phyloP scores from a whole-genome alignment of 2,113 vertebrate genomes.

The Gadus macrocephalus region DNA sequence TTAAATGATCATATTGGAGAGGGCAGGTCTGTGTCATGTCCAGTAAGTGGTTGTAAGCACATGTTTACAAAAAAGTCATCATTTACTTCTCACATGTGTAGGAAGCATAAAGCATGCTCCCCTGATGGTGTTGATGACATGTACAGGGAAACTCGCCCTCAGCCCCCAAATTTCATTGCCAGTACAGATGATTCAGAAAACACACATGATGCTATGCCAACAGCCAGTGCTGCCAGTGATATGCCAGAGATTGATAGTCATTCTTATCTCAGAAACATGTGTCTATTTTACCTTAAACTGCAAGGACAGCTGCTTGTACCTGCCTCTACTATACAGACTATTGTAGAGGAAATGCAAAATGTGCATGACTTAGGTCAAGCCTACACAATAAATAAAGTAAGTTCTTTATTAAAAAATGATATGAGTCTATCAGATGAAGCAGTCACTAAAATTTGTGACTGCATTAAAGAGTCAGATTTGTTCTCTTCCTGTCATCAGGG shows the following conservation, averaged over 20 bases:
- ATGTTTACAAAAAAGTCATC: no score
- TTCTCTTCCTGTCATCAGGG: no score
- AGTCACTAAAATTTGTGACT: conserved; percentile 29
- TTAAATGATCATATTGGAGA: no score
- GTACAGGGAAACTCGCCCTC: background rate
- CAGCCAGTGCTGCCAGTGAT: background rate
- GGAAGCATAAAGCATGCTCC: conserved; percentile 47
- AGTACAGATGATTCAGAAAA: background rate
- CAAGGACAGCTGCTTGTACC: background rate
- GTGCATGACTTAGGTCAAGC: conserved; percentile 41
- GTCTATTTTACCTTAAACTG: background rate
- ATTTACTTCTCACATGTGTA: no score
- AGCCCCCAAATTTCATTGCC: background rate
- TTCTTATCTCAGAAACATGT: background rate
- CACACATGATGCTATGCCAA: conserved; percentile 10
- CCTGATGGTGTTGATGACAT: conserved; percentile 11
- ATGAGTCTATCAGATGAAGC: conserved; percentile 38
- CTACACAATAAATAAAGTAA: conserved; percentile 39
- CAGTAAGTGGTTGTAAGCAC: no score
- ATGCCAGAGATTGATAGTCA: background rate
- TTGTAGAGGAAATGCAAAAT: no score
- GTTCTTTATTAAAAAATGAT: conserved; percentile 35
- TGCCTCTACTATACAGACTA: conserved; percentile 38
- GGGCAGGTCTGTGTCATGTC: no score
- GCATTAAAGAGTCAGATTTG: no score